phyloP scores from a whole-genome alignment of 2,797 vertebrate genomes.

The Echeneis naucrates region DNA sequence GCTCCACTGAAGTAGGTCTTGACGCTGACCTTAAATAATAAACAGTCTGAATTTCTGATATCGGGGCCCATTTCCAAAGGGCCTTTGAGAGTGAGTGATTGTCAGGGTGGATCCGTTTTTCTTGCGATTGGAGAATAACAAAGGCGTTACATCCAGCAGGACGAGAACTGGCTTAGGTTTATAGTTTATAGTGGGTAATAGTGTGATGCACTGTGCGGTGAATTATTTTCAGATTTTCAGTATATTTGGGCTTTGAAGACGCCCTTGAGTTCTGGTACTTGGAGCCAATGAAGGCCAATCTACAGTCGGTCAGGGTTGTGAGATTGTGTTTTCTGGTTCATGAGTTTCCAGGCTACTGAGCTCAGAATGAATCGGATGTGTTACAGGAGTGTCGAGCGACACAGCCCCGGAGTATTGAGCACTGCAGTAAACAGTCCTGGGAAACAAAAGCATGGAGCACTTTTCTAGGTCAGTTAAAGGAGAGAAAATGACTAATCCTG shows the following conservation, averaged over 20 bases:
- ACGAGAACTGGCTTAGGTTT: constrained; percentile 6
- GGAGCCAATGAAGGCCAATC: constrained; percentile 34
- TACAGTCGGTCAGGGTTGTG: constrained; percentile 57
- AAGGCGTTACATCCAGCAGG: neutral
- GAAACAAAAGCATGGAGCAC: constrained; percentile 56
- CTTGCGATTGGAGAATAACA: constrained; percentile 33
- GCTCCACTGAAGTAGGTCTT: constrained; percentile 42
- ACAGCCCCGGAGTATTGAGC: constrained; percentile 44
- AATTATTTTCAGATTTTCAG: constrained; percentile 24
- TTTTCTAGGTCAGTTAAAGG: constrained; percentile 75
- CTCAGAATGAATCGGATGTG: constrained; percentile 36
- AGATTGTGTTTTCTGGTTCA: constrained; percentile 64
- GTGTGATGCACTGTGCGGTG: constrained; percentile 4
- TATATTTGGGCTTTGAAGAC: constrained; percentile 29
- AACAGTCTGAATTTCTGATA: constrained; percentile 43
- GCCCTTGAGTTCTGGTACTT: constrained; percentile 16
- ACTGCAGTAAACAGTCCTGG: constrained; percentile 51
- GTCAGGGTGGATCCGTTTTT: constrained; percentile 9
- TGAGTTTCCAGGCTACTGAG: constrained; percentile 54
- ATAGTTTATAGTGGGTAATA: constrained; percentile 11
- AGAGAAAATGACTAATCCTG: constrained; percentile 62
- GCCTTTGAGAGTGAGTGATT: constrained; percentile 20
- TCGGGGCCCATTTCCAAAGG: constrained; percentile 27
- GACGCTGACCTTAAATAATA: constrained; percentile 51
- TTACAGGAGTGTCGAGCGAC: constrained; percentile 38